Evolutionary conservation across 2,888 invertebrate species (phyloP).

Genomic region (Stictocephala bisonia): DNA sequence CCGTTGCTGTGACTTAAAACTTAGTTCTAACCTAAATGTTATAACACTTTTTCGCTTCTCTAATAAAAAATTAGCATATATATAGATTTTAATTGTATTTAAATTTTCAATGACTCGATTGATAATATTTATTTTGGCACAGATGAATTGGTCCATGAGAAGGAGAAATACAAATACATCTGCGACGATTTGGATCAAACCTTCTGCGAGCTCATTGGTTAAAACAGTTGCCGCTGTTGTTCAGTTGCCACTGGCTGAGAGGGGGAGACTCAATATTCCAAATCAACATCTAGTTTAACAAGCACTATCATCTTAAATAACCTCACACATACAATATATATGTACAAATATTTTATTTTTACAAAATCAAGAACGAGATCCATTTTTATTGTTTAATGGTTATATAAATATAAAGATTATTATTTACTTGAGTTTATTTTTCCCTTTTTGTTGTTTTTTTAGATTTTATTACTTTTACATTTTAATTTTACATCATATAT

Average conservation of each 20-base stretch:
- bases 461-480: constrained; percentile 49
- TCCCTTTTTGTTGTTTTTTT: constrained; percentile 63
- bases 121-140: constrained; percentile 61
- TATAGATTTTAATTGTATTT: too few relatives aligned
- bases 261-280: constrained; percentile 39
- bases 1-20: too few relatives aligned
- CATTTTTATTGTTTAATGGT: constrained; percentile 21
- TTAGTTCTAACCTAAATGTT: constrained; percentile 8
- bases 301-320: too few relatives aligned
- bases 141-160: constrained; percentile 74
- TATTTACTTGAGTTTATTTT: constrained; percentile 63
- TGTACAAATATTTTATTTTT: constrained; percentile 1
- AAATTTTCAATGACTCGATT: too few relatives aligned
- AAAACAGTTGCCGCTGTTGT: constrained; percentile 62
- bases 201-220: constrained; percentile 78
- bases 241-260: constrained; percentile 4
- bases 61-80: too few relatives aligned
- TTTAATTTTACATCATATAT: constrained; percentile 33
- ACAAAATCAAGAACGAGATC: not conserved
- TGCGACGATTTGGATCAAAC: constrained; percentile 82
- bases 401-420: constrained; percentile 26
- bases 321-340: too few relatives aligned
- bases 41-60: not conserved
- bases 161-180: constrained; percentile 83
- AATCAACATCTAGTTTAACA: constrained; percentile 30